Evolutionary conservation across 2,888 invertebrate species (phyloP), one percentile per base, ranked within the genome.

Genomic region (Dichetophora obliterata): DNA sequence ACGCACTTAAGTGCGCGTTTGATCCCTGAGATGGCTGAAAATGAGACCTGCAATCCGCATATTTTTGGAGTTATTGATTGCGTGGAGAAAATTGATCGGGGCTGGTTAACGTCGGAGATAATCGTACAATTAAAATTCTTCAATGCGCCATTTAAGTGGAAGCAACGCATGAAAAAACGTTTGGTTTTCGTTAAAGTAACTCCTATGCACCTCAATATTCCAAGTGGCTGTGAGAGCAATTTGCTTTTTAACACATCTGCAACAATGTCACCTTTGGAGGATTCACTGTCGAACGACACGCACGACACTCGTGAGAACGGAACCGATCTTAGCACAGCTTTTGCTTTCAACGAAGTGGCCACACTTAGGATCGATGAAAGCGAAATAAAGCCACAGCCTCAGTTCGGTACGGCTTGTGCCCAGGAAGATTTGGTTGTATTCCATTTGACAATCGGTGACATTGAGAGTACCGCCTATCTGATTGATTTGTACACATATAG

Each of bases 81-180:
- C 48, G 88, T 89, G 63, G 89, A 90, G 80, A 91, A 91, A 81
- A 90, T 95, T 16, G 94, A 94, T 84, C 91, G 93, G 81, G 97
- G 97, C 16, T 97, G 97, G 97, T 90, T 97, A 37, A 96, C 94
- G 54, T 91, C 92, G 79, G 95, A 96, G 87, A 94, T 94, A n/a
- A 91, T 95, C 75, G 91, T 97, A 66, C 96, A 97, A 87, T 92
- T 97, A 78, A 95, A 96, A 88, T 92, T 96, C 84, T 92, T 93
- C 83, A 94, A 95, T 84, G 93, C 94, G 84, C 95, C 96, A 1
- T 92, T 97, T 76, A 93, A 93, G 81, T 91, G 96, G 72, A 94
- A 94, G 84, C 93, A 93, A 82, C 93, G 93, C 81, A 91, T 94
- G 83, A 91, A 92, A 82, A 93, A 92, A 81, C 92, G 93, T 82